Base-by-base conservation (phyloP, 1,140 invertebrate species). In the Neodiprion pinetum region DNA sequence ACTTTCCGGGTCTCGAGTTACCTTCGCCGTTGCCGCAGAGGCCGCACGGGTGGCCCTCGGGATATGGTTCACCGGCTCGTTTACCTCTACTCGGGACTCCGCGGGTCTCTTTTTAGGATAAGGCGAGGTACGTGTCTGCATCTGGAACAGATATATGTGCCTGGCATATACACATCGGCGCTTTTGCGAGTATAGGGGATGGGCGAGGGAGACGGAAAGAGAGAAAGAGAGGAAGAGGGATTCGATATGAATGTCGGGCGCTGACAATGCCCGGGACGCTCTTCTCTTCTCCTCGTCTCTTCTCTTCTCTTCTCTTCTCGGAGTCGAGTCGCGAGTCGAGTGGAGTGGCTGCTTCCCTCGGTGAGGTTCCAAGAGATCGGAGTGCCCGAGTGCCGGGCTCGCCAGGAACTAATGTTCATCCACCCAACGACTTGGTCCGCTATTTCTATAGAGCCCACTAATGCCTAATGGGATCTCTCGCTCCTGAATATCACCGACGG, bases 231-330 rank as follows among this genome's bases (percentile, higher is more conserved):
- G 75, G 76, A 72, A 78, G 78, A 81, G 77, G 81, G 77, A 77
- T 73, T 76, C 74, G 77, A 78, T 79, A 82, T 84, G 81, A 82
- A 84, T 82, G 80, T 81, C 81, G 80, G 80, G 78, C 76, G 80
- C 80, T 76, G 80, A 84, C 82, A 84, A 84, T 84, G 81, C 79
- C 78, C 80, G 76, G 75, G 77, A 78, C 81, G 80, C 77, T 82
- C 78, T 78, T 75, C 72, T 78, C 67, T 48, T 68, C 70, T 79
- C 73, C 74, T 78, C 78, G 79, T 80, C 77, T 82, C 79, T 78
- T 73, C 68, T 78, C 67, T 48, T 67, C 70, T 68, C 70, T 8
- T 70, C 53, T 70, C 49, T 14, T 65, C 69, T 68, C 68, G 48
- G 67, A 69, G 28, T 40, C 28, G 28, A 40, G 40, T 61, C 73